phyloP scores from a whole-genome alignment of 1,140 invertebrate genomes.

The Aphaenogaster ashmeadi region DNA sequence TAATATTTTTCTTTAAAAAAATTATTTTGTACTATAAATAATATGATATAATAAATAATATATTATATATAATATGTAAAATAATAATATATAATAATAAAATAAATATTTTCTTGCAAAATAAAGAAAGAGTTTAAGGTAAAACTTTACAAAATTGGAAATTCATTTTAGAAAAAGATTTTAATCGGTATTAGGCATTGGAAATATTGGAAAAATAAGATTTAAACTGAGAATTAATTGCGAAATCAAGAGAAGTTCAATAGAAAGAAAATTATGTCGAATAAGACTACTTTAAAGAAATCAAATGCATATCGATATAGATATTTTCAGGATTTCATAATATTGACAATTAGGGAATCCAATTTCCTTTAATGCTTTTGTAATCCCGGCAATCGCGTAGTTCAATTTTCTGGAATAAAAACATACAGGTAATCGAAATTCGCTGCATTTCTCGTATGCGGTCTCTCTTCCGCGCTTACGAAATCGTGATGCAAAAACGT shows the following conservation, averaged over 20 bases:
- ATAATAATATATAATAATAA: too few species aligned
- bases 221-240: not conserved
- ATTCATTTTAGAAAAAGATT: not conserved
- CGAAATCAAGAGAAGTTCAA: not conserved
- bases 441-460: conserved; percentile 19
- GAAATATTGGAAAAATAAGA: not conserved
- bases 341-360: not conserved
- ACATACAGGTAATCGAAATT: conserved; percentile 24
- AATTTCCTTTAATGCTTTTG: conserved; percentile 26
- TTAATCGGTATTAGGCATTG: not conserved
- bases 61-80: too few species aligned
- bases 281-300: not conserved
- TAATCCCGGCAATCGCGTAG: not conserved
- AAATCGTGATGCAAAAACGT: conserved; percentile 42
- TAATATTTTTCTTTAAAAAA: not conserved
- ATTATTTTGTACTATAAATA: not conserved
- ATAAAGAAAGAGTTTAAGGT: not conserved
- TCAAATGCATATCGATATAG: not conserved
- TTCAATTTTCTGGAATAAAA: conserved; percentile 28
- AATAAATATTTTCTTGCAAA: not conserved
- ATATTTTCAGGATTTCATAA: conserved; percentile 11
- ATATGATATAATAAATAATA: not conserved
- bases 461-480: conserved; percentile 11
- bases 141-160: not conserved
- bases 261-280: not conserved